Percentiles rank a stretch among this genome's conserved stretches.
Evolutionary conservation across 2,797 vertebrate genomes (phyloP).

Genomic region (Potorous gilbertii): DNA sequence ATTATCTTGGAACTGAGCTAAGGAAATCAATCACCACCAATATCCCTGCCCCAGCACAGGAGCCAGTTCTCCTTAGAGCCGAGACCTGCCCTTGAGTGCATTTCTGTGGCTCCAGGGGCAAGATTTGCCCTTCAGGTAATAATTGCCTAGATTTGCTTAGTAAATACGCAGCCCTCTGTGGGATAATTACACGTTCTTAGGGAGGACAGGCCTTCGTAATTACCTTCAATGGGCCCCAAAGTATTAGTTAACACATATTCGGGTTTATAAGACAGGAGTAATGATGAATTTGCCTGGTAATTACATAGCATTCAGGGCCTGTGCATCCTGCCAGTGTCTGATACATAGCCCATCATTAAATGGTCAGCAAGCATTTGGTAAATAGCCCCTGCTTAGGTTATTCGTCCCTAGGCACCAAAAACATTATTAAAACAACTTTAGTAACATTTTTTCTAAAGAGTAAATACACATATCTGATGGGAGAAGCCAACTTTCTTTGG

Average conservation of each 20-base stretch:
- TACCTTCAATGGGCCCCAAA: conserved; percentile 81
- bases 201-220: conserved; percentile 79
- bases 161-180: conserved; percentile 75
- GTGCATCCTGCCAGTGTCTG: conserved; percentile 82
- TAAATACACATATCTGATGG: conserved; percentile 63
- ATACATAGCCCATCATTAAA: conserved; percentile 83
- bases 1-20: conserved; percentile 23
- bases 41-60: not conserved
- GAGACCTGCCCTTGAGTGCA: conserved; percentile 68
- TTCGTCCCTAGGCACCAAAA: conserved; percentile 74
- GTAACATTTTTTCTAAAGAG: conserved; percentile 79
- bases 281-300: conserved; percentile 84
- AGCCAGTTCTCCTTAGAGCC: not conserved
- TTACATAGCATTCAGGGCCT: conserved; percentile 82
- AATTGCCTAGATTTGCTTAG: conserved; percentile 79
- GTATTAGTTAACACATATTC: conserved; percentile 86
- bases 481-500: conserved; percentile 61
- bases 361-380: conserved; percentile 79
- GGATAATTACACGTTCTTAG: conserved; percentile 79
- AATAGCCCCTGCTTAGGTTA: conserved; percentile 79
- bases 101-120: conserved; percentile 76
- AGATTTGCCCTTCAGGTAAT: conserved; percentile 74
- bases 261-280: conserved; percentile 86
- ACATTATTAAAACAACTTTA: conserved; percentile 81
- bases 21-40: not conserved